These are phyloP conservation scores for Vulpes lagopus DNA, from an alignment of 2,113 vertebrate species.

Conservation along the genomic window DNA sequence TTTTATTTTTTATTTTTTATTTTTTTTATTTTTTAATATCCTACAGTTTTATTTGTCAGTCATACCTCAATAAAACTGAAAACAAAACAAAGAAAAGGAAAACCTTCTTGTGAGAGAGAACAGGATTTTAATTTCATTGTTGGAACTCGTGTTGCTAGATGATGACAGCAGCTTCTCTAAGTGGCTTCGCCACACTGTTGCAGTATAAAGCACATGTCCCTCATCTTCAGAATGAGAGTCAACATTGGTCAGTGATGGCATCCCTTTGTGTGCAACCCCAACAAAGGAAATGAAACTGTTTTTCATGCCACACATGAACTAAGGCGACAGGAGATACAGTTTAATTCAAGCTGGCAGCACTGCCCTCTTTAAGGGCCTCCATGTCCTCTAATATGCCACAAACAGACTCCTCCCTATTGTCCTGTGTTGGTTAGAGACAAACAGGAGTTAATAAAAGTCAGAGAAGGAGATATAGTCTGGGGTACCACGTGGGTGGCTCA, in stretches of 20 bases:
- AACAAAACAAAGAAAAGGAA: background rate
- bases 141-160: background rate
- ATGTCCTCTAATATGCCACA: background rate
- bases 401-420: background rate
- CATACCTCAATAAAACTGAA: background rate
- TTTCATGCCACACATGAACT: constrained; percentile 51
- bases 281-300: background rate
- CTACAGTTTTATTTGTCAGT: background rate
- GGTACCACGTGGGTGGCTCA: too few species aligned
- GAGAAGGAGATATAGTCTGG: background rate
- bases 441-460: constrained; percentile 22
- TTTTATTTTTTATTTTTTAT: too few species aligned
- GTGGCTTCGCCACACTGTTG: background rate
- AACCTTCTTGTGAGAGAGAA: constrained; percentile 19
- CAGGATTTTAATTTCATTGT: constrained; percentile 15
- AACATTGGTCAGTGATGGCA: background rate
- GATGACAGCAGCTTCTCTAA: background rate
- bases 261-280: background rate
- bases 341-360: constrained; percentile 27
- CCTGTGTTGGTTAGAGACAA: background rate
- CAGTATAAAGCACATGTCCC: background rate
- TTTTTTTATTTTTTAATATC: background rate
- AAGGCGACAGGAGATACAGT: background rate
- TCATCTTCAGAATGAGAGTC: background rate
- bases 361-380: background rate